phyloP scores from a whole-genome alignment of 2,113 vertebrate species.

The Delphinus delphis region DNA sequence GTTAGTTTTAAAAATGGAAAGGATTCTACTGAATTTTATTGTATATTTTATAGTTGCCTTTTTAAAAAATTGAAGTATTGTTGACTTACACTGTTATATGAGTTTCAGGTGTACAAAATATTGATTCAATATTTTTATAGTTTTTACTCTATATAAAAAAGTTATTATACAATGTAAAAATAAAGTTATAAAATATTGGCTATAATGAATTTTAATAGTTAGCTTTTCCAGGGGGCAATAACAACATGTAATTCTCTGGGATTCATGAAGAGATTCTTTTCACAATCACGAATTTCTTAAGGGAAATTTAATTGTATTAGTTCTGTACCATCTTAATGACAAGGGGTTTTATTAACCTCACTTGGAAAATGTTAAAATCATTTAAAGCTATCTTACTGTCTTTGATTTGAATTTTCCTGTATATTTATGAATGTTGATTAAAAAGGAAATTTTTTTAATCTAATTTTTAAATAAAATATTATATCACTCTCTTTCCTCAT shows the following conservation, averaged over 20 bases:
- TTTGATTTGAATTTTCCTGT: background rate
- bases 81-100: background rate
- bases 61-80: background rate
- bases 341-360: background rate
- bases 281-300: background rate
- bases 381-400: background rate
- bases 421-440: background rate
- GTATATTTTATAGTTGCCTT: background rate
- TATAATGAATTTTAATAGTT: background rate
- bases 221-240: background rate
- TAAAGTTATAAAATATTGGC: background rate
- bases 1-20: background rate
- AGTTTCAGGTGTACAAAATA: background rate
- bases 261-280: background rate
- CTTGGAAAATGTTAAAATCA: background rate
- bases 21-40: background rate
- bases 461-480: slow-evolving; percentile 2
- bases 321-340: background rate
- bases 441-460: background rate
- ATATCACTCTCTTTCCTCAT: background rate
- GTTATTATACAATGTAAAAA: background rate
- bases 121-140: background rate
- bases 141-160: background rate
- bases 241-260: background rate
- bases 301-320: background rate